Conservation (phyloP, 2,888 invertebrate species). For the Patella ulyssiponensis region DNA sequence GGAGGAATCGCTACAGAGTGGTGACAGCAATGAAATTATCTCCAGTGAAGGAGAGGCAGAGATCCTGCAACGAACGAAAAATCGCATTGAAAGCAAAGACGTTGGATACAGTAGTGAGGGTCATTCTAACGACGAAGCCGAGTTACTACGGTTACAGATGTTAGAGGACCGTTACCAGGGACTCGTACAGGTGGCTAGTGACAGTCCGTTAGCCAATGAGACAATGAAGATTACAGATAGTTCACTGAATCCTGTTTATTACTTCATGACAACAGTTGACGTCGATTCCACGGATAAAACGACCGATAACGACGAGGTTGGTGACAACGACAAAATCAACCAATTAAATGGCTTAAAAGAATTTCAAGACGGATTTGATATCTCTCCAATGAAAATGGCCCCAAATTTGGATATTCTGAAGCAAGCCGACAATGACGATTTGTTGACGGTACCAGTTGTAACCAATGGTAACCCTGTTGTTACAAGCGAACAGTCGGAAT, state of each 20-base stretch:
- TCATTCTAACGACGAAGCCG: slow-evolving; percentile 69
- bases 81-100: slow-evolving; percentile 50
- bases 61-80: slow-evolving; percentile 18
- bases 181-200: slow-evolving; percentile 41
- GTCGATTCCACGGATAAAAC: slow-evolving; percentile 49
- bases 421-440: slow-evolving; percentile 11
- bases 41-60: slow-evolving; percentile 39
- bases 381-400: slow-evolving; percentile 9
- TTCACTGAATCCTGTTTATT: slow-evolving; percentile 30
- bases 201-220: slow-evolving; percentile 42
- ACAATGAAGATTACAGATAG: slow-evolving; percentile 24
- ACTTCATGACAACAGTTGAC: slow-evolving; percentile 41
- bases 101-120: slow-evolving; percentile 73
- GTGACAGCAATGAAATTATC: slow-evolving; percentile 20
- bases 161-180: slow-evolving; percentile 41
- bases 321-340: slow-evolving; percentile 25
- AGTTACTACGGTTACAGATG: slow-evolving; percentile 44
- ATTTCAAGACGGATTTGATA: not conserved
- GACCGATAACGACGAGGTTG: slow-evolving; percentile 36
- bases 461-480: not conserved
- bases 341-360: not conserved
- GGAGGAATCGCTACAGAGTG: slow-evolving; percentile 35
- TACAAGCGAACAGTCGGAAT: slow-evolving; percentile 31
- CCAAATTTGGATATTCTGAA: slow-evolving; percentile 5
- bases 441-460: not conserved